Evolutionary conservation across 1,140 invertebrate species (phyloP).

Genomic region (Lordiphosa mommai): DNA sequence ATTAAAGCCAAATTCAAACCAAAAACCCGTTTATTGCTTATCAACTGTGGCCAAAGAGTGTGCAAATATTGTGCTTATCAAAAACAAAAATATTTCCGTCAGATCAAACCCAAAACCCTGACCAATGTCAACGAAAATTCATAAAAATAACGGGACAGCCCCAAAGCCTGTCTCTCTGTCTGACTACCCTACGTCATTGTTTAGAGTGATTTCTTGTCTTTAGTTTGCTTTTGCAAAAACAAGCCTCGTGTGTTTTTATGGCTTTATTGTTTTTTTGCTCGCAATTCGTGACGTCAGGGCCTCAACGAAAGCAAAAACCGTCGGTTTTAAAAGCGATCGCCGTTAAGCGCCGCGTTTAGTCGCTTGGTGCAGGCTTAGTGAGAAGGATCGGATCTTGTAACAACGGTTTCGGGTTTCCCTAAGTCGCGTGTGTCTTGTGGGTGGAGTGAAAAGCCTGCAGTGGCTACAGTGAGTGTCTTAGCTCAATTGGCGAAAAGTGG

Average conservation of each 20-base stretch:
- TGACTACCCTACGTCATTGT: background rate
- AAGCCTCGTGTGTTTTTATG: conserved; percentile 21
- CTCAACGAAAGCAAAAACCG: conserved; percentile 18
- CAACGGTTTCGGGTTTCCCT: background rate
- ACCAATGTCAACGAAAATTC: conserved; percentile 27
- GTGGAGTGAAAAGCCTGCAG: background rate
- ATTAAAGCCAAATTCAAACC: background rate
- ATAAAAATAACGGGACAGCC: background rate
- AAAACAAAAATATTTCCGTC: background rate
- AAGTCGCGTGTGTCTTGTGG: background rate
- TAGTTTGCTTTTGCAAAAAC: conserved; percentile 21
- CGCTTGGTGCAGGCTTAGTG: conserved; percentile 26
- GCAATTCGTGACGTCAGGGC: conserved; percentile 41
- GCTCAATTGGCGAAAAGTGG: background rate
- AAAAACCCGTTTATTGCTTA: conserved; percentile 15
- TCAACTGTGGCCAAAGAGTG: background rate
- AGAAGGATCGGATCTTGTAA: conserved; percentile 35
- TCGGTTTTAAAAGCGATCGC: conserved; percentile 42
- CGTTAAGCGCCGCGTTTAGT: conserved; percentile 35
- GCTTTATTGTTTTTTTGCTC: conserved; percentile 28
- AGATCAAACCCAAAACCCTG: conserved; percentile 4
- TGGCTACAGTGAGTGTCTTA: background rate
- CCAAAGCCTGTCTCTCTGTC: background rate
- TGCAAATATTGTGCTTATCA: conserved; percentile 2
- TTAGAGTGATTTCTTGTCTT: background rate